A percentile compares a stretch with the other conserved stretches of the same genome.
Conservation (phyloP, 2,113 vertebrate genomes). For the Eleginops maclovinus region DNA sequence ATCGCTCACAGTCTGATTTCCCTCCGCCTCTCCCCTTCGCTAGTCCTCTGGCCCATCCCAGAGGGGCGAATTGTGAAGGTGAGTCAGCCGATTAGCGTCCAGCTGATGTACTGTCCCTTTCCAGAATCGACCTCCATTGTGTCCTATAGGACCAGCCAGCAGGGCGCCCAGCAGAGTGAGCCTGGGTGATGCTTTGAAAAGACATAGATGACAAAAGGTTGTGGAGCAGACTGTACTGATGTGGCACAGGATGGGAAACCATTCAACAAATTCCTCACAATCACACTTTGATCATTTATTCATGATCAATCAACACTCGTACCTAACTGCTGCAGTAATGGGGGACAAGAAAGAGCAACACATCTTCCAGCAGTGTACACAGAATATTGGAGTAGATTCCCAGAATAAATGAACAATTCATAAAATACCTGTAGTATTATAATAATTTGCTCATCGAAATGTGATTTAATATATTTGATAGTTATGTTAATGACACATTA, state of each 20-base stretch:
- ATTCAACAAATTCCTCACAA: background rate
- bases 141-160: slow-evolving; percentile 39
- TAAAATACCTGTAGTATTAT: background rate
- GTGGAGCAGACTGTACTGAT: slow-evolving; percentile 10
- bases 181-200: slow-evolving; percentile 21
- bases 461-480: background rate
- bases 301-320: background rate
- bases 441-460: background rate
- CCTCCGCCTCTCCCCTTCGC: slow-evolving; percentile 54
- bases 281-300: background rate
- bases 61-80: slow-evolving; percentile 73
- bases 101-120: slow-evolving; percentile 77
- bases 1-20: slow-evolving; percentile 78
- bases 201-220: slow-evolving; percentile 18
- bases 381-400: background rate
- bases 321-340: too few relatives aligned
- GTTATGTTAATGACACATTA: slow-evolving; percentile 8
- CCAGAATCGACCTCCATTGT: slow-evolving; percentile 62
- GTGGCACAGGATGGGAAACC: background rate
- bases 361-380: background rate
- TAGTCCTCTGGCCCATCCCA: slow-evolving; percentile 70
- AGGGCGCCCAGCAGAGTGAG: slow-evolving; percentile 30
- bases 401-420: background rate
- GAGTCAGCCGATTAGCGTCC: slow-evolving; percentile 77
- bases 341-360: too few relatives aligned